phyloP scores from a whole-genome alignment of 2,888 invertebrate species.

The Eupithecia pulchellata region DNA sequence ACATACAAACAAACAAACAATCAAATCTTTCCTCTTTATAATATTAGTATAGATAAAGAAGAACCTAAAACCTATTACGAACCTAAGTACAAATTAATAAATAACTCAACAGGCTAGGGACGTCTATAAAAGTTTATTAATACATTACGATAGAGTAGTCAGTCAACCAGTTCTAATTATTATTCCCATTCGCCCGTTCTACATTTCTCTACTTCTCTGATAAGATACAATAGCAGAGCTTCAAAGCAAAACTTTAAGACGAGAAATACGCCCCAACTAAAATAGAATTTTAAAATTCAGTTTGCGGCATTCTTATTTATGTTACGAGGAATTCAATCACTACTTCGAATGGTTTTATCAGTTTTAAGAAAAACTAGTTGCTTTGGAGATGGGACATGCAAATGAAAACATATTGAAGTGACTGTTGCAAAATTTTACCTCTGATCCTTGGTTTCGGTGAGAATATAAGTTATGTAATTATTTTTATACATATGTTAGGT shows the following conservation, averaged over 20 bases:
- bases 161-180: neutral
- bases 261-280: conserved; percentile 39
- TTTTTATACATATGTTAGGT: too few species aligned
- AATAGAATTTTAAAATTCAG: conserved; percentile 45
- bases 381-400: neutral
- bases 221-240: conserved; percentile 34
- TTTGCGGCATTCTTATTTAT: conserved; percentile 37
- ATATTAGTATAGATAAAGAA: too few species aligned
- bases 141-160: neutral
- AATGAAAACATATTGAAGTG: neutral
- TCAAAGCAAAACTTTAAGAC: conserved; percentile 36
- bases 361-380: conserved; percentile 18
- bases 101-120: too few species aligned
- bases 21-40: too few species aligned
- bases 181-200: conserved; percentile 9
- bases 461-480: too few species aligned
- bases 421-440: too few species aligned
- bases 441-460: too few species aligned
- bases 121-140: too few species aligned
- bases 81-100: too few species aligned
- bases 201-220: conserved; percentile 15
- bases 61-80: too few species aligned
- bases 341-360: conserved; percentile 32
- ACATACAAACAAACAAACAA: too few species aligned
- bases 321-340: conserved; percentile 41